phyloP scores from a whole-genome alignment of 2,888 invertebrate genomes.

The Scaeva pyrastri region DNA sequence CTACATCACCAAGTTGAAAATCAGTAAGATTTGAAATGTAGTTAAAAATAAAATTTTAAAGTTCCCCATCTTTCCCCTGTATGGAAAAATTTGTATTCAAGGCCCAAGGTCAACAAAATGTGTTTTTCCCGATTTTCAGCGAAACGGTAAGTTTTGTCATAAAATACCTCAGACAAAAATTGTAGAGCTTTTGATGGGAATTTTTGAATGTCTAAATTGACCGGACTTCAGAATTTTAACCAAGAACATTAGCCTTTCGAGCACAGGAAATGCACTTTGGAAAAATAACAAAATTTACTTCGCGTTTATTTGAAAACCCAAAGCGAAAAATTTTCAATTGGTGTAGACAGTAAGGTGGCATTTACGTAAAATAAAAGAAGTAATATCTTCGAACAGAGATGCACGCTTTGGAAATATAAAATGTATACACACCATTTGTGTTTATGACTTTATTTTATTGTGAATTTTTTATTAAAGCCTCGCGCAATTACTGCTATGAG shows the following conservation, averaged over 20 bases:
- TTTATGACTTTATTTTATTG: slow-evolving; percentile 54
- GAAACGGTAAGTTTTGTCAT: too few relatives aligned
- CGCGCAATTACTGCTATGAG: neutral
- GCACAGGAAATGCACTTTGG: slow-evolving; percentile 25
- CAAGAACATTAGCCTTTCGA: slow-evolving; percentile 49
- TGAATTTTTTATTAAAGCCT: slow-evolving; percentile 30
- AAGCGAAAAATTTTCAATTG: slow-evolving; percentile 28
- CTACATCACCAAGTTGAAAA: too few relatives aligned
- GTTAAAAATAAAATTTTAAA: too few relatives aligned
- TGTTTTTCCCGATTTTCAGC: too few relatives aligned
- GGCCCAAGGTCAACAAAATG: too few relatives aligned
- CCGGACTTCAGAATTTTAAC: slow-evolving; percentile 63
- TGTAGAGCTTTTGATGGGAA: too few relatives aligned
- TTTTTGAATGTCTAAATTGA: too few relatives aligned
- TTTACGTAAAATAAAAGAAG: slow-evolving; percentile 38
- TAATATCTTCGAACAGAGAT: neutral
- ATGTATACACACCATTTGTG: slow-evolving; percentile 38
- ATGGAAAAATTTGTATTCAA: too few relatives aligned
- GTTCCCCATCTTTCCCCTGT: too few relatives aligned
- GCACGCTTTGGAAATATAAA: slow-evolving; percentile 21
- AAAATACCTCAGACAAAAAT: too few relatives aligned
- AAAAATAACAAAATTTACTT: slow-evolving; percentile 35
- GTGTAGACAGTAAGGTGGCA: slow-evolving; percentile 26
- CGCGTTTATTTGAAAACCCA: slow-evolving; percentile 37
- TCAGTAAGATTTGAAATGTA: too few relatives aligned